A percentile compares a stretch with the other conserved stretches of the same genome.
phyloP scores from a whole-genome alignment of 2,113 vertebrate genomes.

The Diadophis punctatus region DNA sequence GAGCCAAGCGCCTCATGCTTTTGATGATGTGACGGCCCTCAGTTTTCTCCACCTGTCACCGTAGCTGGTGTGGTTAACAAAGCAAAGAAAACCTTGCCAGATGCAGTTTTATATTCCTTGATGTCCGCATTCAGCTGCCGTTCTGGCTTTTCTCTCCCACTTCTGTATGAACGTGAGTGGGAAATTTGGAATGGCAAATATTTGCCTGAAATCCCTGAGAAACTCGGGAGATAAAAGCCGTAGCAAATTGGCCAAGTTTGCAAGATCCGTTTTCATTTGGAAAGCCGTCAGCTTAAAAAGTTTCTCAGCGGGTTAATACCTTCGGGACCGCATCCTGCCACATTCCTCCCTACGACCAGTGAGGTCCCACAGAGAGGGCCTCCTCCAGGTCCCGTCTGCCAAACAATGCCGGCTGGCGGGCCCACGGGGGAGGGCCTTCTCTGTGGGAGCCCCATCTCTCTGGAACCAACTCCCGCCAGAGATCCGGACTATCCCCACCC shows the following conservation, averaged over 20 bases:
- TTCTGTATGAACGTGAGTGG: background rate
- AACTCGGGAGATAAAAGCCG: constrained; percentile 33
- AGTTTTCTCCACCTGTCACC: background rate
- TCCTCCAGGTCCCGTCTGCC: too few species aligned
- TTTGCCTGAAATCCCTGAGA: background rate
- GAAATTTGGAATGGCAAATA: constrained; percentile 31
- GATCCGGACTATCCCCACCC: too few species aligned
- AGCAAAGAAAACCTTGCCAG: constrained; percentile 41
- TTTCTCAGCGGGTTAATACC: constrained; percentile 53
- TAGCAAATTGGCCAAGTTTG: background rate
- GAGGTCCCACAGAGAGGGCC: too few species aligned
- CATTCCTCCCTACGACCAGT: too few species aligned
- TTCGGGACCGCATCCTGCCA: too few species aligned
- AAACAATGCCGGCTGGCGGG: too few species aligned
- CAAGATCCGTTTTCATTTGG: constrained; percentile 33
- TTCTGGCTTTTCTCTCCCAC: background rate
- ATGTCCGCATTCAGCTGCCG: constrained; percentile 41
- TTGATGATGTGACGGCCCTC: background rate
- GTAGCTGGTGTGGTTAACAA: constrained; percentile 38
- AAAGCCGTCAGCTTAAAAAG: constrained; percentile 55
- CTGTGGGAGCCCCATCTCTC: too few species aligned
- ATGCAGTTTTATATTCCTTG: constrained; percentile 36
- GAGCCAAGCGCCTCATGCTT: background rate
- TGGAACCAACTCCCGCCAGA: too few species aligned
- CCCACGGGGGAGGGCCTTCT: too few species aligned